Base-by-base conservation (phyloP, 2,113 vertebrate species). In the Phalacrocorax aristotelis region DNA sequence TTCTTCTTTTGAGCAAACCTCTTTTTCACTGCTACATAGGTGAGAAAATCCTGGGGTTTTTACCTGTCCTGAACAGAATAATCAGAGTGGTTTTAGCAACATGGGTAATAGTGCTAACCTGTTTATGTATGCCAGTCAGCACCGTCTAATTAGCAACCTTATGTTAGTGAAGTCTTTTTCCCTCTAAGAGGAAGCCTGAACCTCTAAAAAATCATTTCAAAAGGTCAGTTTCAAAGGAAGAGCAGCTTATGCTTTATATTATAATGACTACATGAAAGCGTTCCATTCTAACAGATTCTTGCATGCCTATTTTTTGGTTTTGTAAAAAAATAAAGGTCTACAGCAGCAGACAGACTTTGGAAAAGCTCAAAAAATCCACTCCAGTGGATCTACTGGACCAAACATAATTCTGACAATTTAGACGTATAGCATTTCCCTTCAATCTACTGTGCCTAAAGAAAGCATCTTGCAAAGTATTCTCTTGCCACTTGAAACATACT, bases 191-290 rank as follows among this genome's bases (percentile, higher is more conserved):
- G 48, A 89, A 92, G 15, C 42, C 23, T 48, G 55, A 79, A 76
- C 52, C 21, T 79, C 52, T 91, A 58, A 92, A 95, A 87, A 81
- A 55, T 95, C 3, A 82, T 92, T 94, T 91, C 89, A 65, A 89
- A 82, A 87, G 32, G 48, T 84, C 61, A 44, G 5, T 92, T 96
- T 92, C n/a, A 92, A 87, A 97, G 46, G 20, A 94, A 84, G 92
- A 83, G 29, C 26, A 68, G 30, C 40, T 89, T 81, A 69, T 69
- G 34, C n/a, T 65, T 87, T 70, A 25, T 82, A 58, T 55, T 87
- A 22, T 26, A 69, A 61, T 89, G 57, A 38, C 40, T 75, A 69
- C 83, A 85, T 69, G 29, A 77, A 96, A 88, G 34, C 65, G 77
- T 81, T 93, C 58, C 9, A 54, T 87, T 94, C 34, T 52, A 76